These are phyloP conservation scores for Dufourea novaeangliae DNA, from an alignment of 1,140 invertebrate genomes.

Conservation along the genomic window DNA sequence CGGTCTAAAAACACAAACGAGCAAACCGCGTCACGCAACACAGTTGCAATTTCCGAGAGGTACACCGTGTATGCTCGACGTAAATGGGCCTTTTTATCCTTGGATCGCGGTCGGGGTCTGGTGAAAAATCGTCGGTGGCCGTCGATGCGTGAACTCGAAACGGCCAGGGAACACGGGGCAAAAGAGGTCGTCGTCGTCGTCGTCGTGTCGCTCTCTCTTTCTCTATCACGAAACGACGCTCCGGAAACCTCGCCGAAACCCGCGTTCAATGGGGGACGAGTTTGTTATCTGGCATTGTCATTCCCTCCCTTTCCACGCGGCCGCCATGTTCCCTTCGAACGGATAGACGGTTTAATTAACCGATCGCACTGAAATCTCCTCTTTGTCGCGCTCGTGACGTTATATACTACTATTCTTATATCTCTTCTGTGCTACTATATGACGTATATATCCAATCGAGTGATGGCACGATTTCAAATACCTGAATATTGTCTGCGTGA, in stretches of 20 bases:
- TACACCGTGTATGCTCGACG: not conserved
- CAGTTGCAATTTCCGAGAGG: not conserved
- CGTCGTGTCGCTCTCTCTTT: too few relatives aligned
- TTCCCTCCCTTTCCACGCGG: slow-evolving; percentile 40
- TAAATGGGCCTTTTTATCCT: slow-evolving; percentile 39
- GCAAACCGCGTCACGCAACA: slow-evolving; percentile 3
- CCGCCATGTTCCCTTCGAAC: slow-evolving; percentile 31
- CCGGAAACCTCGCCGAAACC: slow-evolving; percentile 16
- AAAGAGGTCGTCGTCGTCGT: slow-evolving; percentile 28
- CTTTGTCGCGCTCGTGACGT: slow-evolving; percentile 46
- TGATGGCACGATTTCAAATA: too few relatives aligned
- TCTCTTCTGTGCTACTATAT: not conserved
- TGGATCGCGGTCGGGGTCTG: slow-evolving; percentile 2
- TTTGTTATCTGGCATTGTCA: slow-evolving; percentile 61
- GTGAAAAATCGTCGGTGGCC: slow-evolving; percentile 37
- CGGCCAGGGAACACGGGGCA: slow-evolving; percentile 13
- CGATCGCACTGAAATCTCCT: slow-evolving; percentile 44
- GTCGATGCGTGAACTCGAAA: slow-evolving; percentile 40
- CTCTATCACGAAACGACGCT: too few relatives aligned
- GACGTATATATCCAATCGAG: too few relatives aligned
- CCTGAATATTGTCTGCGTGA: too few relatives aligned
- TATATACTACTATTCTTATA: slow-evolving; percentile 28
- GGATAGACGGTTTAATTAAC: slow-evolving; percentile 66
- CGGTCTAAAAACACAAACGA: not conserved
- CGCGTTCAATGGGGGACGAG: not conserved